Conservation (phyloP, 2,888 invertebrate species). For the Drosophila sordidula region DNA sequence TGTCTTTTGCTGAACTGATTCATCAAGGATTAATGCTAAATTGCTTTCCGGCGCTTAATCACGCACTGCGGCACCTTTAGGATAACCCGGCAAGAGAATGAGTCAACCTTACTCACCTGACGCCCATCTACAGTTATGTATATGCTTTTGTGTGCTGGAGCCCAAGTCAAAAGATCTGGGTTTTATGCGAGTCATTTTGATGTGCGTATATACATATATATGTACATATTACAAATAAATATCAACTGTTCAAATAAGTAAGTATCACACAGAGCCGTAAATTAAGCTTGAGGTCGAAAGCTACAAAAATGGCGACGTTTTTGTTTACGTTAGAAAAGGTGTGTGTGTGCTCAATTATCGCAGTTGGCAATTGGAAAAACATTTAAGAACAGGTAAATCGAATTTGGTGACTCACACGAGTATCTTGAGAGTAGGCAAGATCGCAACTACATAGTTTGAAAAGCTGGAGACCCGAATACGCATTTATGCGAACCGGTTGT, state of each 20-base stretch:
- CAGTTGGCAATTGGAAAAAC: conserved; percentile 25
- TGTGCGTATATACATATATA: not conserved
- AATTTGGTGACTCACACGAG: conserved; percentile 28
- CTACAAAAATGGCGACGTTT: conserved; percentile 4
- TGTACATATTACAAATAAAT: conserved; percentile 4
- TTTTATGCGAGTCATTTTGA: conserved; percentile 10
- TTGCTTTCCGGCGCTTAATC: conserved; percentile 17
- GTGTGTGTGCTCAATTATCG: conserved; percentile 5
- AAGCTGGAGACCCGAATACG: not conserved
- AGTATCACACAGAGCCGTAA: conserved; percentile 18
- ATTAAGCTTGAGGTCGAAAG: conserved; percentile 22
- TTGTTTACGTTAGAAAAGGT: conserved; percentile 19
- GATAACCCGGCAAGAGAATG: conserved; percentile 15
- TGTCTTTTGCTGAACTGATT: conserved; percentile 16
- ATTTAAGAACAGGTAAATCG: conserved; percentile 16
- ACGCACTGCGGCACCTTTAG: conserved; percentile 10
- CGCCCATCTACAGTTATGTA: conserved; percentile 30
- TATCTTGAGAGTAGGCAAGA: not conserved
- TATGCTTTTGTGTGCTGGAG: not conserved
- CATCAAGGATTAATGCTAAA: conserved; percentile 18
- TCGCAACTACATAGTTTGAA: not conserved
- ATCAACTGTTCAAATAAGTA: conserved; percentile 22
- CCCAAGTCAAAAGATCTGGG: conserved; percentile 2
- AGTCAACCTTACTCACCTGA: conserved; percentile 28
- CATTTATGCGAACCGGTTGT: conserved; percentile 1